These are phyloP conservation scores for Gymnoscelis rufifasciata DNA, from an alignment of 2,888 invertebrate species.

Conservation along the genomic window DNA sequence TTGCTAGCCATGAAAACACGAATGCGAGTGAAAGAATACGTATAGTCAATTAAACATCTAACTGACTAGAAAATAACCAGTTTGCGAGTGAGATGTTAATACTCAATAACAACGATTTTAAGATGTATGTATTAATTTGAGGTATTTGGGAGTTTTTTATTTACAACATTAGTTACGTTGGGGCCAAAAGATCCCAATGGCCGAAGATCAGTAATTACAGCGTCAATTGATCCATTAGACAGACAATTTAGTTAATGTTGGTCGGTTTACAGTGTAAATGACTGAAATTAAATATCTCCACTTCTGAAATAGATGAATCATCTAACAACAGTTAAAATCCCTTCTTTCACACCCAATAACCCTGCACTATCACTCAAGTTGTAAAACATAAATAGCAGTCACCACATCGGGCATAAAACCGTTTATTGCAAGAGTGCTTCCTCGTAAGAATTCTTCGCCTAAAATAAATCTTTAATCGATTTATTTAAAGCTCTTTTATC, in stretches of 20 bases:
- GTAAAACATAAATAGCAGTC: conserved; percentile 7
- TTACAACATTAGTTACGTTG: no score
- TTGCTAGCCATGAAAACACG: conserved; percentile 4
- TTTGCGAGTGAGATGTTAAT: background rate
- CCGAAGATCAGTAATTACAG: no score
- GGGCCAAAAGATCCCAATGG: no score
- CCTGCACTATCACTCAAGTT: conserved; percentile 2
- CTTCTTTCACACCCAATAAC: background rate
- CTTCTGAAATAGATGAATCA: no score
- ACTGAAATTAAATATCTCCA: no score
- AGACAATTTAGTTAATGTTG: no score
- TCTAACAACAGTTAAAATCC: no score
- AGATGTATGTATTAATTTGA: background rate
- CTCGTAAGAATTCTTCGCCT: conserved; percentile 14
- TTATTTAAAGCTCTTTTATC: background rate
- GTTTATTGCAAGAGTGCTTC: conserved; percentile 15
- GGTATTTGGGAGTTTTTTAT: no score
- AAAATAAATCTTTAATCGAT: conserved; percentile 15
- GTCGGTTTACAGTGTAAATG: no score
- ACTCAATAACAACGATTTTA: background rate
- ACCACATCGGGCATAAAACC: conserved; percentile 6
- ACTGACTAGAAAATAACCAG: conserved; percentile 10
- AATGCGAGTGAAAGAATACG: background rate
- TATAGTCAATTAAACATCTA: conserved; percentile 12
- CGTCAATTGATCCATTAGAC: no score